Evolutionary conservation across 2,113 vertebrate genomes (phyloP).

Genomic region (Gracilinanus agilis): DNA sequence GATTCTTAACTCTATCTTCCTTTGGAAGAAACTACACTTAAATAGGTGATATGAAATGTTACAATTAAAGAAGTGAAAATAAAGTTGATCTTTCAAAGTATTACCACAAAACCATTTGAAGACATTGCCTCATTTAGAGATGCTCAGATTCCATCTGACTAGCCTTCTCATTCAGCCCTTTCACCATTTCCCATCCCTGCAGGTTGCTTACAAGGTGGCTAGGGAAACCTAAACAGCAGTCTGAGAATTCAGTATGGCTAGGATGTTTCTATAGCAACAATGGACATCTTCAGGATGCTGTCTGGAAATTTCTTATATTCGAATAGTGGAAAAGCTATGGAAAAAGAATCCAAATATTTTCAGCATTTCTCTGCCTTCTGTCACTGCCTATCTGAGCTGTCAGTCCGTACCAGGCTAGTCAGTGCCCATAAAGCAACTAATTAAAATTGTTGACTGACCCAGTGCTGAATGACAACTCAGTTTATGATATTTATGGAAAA

Average conservation of each 20-base stretch:
- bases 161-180: neutral
- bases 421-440: neutral
- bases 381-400: neutral
- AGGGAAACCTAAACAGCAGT: slow-evolving; percentile 8
- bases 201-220: slow-evolving; percentile 22
- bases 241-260: neutral
- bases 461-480: neutral
- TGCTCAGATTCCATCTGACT: neutral
- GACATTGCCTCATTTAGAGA: neutral
- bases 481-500: neutral
- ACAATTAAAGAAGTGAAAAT: neutral
- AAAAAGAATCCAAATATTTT: neutral
- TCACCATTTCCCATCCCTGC: neutral
- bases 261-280: neutral
- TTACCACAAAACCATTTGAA: neutral
- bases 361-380: neutral
- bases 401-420: neutral
- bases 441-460: neutral
- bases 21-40: neutral
- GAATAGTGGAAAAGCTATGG: neutral
- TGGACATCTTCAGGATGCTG: neutral
- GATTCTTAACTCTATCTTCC: neutral
- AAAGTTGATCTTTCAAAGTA: neutral
- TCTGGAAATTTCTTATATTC: neutral
- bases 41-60: neutral